Base-by-base conservation (phyloP, 30 jellyfish, hydroid and myxozoan genomes). In the Hydractinia symbiolongicarpus region DNA sequence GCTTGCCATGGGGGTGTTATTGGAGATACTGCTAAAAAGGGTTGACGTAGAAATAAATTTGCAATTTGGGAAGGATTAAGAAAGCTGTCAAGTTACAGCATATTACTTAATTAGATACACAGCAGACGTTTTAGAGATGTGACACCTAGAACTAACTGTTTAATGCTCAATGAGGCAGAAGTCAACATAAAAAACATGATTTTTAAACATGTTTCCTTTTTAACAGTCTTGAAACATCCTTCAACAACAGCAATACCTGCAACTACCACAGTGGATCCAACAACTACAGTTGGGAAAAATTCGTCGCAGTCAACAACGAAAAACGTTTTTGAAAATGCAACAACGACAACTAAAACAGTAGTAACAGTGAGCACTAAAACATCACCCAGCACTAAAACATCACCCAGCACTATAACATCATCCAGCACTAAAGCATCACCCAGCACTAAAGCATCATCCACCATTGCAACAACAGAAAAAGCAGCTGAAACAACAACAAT, bases 191-290 rank as follows among this genome's bases (percentile, higher is more conserved):
- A 30, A 30, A 30, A 30, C 44, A 30, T 30, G 44, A 30, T 30
- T 30, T 2, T 30, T 30, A 30, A 30, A 30, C 44, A 30, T 30
- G 44, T 30, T 30, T 30, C 2, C 44, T 30, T 30, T 30, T 30
- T 30, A 30, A 30, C 44, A 30, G 44, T 2, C 44, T 30, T 30
- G 2, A 30, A 30, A 30, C 44, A 30, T 30, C 44, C 44, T 30
- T 30, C 44, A 30, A 30, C 9, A 6, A 13, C 9, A 64, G 4
- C 74, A 64, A 4, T 6, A 64, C 74, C 74, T n/a, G 16, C 40
- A 13, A 64, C 74, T 64, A 64, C 74, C 9, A 64, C 74, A 64
- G 8, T n/a, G 17, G 74, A 7, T 64, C 19, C 74, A 64, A 64
- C 74, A 64, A 64, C 74, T n/a, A 7, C 15, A 13, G 15, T 58